Evolutionary conservation across 30 jellyfish, hydroid and myxozoan genomes (phyloP).

Genomic region (Morbakka virulenta): DNA sequence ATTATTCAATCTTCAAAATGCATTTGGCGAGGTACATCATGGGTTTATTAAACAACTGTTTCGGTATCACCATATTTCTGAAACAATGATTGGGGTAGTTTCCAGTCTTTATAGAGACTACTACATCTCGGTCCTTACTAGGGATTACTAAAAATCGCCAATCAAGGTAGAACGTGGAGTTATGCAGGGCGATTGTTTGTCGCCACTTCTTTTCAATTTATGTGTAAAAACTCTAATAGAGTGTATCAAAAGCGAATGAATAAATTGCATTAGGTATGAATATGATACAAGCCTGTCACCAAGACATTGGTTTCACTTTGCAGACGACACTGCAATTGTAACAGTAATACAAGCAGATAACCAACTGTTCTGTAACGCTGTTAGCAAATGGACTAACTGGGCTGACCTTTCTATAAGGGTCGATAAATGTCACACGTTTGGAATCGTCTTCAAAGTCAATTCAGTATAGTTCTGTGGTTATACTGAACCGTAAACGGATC

Average conservation of each 20-base stretch:
- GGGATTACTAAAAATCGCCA: background rate
- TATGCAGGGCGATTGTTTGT: slow-evolving; percentile 8
- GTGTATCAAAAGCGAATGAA: background rate
- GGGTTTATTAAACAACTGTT: background rate
- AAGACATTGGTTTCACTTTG: slow-evolving; percentile 32
- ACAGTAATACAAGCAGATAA: background rate
- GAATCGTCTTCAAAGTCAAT: too few species aligned
- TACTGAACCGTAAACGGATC: too few species aligned
- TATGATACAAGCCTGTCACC: background rate
- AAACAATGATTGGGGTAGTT: background rate
- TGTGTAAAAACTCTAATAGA: slow-evolving; percentile 5
- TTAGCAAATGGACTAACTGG: slow-evolving; percentile 12
- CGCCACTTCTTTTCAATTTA: slow-evolving; percentile 21
- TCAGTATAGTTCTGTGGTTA: too few species aligned
- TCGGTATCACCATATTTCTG: slow-evolving; percentile 2
- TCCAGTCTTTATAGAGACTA: background rate
- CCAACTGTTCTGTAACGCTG: slow-evolving; percentile 9
- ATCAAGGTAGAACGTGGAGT: slow-evolving; percentile 12
- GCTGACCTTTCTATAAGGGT: slow-evolving; percentile 12
- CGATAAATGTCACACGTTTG: slow-evolving; percentile 5
- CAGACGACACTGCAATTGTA: slow-evolving; percentile 22
- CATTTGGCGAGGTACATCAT: slow-evolving; percentile 17
- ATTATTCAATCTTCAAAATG: background rate
- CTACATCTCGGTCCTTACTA: slow-evolving; percentile 1
- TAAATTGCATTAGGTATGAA: background rate